Evolutionary conservation across 1,140 invertebrate species (phyloP), one percentile per base, ranked within the genome.

Genomic region (Drosophila cardini): DNA sequence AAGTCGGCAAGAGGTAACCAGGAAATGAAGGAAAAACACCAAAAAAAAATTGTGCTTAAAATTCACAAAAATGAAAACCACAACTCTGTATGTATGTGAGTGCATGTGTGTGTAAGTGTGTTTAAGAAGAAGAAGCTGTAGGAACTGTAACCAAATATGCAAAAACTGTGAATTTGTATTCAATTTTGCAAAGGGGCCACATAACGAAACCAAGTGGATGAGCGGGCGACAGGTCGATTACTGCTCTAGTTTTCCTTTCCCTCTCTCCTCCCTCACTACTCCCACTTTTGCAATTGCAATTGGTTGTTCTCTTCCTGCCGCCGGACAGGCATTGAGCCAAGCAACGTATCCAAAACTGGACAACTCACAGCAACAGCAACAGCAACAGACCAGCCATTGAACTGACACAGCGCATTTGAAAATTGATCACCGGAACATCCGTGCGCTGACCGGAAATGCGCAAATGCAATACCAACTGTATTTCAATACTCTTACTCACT

Each of bases 351-450:
- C 63, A 43, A 32, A 70, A 18, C 36, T 60, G 43, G 21, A 65
- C 60, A 67, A 46, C 50, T 61, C 38, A 64, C 50, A 64, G 42
- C 43, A 48, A 26, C 21, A 64, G 42, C 43, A 48, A 26, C 21
- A 26, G 21, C 4, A 26, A 50, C 71, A 78, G 76, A 76, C 76
- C 76, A 70, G 56, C 21, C 56, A 58, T 36, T 52, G 53, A 62
- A 79, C 84, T 89, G 84, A 89, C 84, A 76, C 80, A 84, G 84
- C 76, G 84, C 75, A 89, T 89, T 89, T 89, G 84, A 89, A 89
- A 89, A 89, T 89, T 89, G 84, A 89, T 89, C 84, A 89, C 84
- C 84, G 84, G 84, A 89, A 89, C 80, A 90, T 89, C 84, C 84
- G 84, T 80, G 80, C 84, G 80, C 85, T 84, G 80, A 89, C 80